These are phyloP conservation scores for Apis cerana DNA, from an alignment of 1,140 invertebrate species.

Conservation along the genomic window DNA sequence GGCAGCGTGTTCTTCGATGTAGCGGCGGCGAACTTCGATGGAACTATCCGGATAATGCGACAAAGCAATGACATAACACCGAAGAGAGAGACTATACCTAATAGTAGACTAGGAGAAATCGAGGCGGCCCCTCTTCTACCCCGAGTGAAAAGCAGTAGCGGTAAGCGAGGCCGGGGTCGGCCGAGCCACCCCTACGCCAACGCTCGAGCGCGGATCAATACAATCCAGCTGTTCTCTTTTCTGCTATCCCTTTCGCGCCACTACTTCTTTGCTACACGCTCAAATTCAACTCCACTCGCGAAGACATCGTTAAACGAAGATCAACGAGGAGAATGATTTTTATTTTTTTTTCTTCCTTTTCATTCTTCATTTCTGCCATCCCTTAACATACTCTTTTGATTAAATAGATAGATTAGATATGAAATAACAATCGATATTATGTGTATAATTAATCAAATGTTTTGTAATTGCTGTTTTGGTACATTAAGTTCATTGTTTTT, in stretches of 20 bases:
- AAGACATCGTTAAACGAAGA: not conserved
- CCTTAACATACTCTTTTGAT: not conserved
- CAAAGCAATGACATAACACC: conserved; percentile 60
- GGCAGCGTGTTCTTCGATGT: conserved; percentile 1
- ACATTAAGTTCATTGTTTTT: not conserved
- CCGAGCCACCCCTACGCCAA: conserved; percentile 71
- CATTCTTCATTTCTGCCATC: not conserved
- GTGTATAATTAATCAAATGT: not conserved
- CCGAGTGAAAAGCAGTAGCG: conserved; percentile 60
- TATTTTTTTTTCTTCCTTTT: not conserved
- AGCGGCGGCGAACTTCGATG: not conserved
- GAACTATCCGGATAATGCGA: conserved; percentile 35
- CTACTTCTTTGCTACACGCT: conserved; percentile 45
- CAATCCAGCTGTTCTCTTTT: conserved; percentile 79
- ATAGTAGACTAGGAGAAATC: conserved; percentile 28
- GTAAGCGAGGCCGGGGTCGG: conserved; percentile 56
- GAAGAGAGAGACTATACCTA: conserved; percentile 37
- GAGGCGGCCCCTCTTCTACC: conserved; percentile 45
- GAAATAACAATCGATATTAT: not conserved
- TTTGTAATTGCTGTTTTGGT: not conserved
- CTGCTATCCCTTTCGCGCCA: conserved; percentile 71
- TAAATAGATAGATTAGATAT: not conserved
- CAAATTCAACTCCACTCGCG: conserved; percentile 31
- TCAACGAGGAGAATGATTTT: conserved; percentile 41
- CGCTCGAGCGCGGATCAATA: conserved; percentile 75